A percentile compares a stretch with the other conserved stretches of the same genome.
These are phyloP conservation scores for Ridgeia piscesae DNA, from an alignment of 1,140 invertebrate species.

Conservation along the genomic window DNA sequence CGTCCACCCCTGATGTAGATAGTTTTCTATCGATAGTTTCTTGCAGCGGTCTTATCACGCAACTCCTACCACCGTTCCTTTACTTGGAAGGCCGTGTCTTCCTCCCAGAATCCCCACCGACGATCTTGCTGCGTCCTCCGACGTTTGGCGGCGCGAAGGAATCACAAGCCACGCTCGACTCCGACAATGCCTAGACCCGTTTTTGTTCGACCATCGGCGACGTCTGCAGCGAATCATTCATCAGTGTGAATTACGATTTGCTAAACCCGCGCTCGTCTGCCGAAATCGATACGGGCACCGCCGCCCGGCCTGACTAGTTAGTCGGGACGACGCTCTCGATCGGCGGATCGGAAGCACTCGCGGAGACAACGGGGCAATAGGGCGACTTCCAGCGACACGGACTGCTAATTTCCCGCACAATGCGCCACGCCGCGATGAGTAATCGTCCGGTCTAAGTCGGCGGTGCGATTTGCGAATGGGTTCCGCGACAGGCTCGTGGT, in stretches of 20 bases:
- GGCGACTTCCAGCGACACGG: neutral
- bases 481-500: neutral
- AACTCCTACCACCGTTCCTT: neutral
- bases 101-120: neutral
- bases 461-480: neutral
- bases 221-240: neutral
- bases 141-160: neutral
- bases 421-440: neutral
- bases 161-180: neutral
- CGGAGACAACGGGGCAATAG: neutral
- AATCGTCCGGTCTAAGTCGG: neutral
- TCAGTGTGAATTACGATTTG: conserved; percentile 1
- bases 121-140: neutral
- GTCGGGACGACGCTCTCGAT: neutral
- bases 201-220: neutral
- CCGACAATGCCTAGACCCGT: neutral
- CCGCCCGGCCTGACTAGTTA: neutral
- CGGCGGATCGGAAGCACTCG: neutral
- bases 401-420: neutral
- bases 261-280: neutral
- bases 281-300: neutral
- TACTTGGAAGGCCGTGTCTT: neutral
- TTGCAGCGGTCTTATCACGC: too few relatives aligned
- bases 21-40: too few relatives aligned
- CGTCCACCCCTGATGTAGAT: too few relatives aligned